Conservation (phyloP, 2,113 vertebrate genomes). For the Misgurnus mizolepis region DNA sequence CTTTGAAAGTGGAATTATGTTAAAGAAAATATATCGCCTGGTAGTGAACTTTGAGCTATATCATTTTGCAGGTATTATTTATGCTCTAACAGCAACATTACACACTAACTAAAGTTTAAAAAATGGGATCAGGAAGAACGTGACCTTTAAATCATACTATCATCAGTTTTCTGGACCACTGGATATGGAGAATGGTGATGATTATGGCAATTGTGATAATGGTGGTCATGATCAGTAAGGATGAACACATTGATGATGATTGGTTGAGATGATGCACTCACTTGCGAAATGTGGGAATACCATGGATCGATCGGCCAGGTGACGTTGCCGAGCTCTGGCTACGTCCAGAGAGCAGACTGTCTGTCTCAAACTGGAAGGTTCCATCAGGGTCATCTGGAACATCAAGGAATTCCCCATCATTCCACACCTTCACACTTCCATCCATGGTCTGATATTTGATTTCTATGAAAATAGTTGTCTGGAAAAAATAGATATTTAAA, state of each 20-base stretch:
- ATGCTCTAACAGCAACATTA: too few species aligned
- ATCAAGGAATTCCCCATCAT: slow-evolving; percentile 87
- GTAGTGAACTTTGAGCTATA: too few species aligned
- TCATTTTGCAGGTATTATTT: too few species aligned
- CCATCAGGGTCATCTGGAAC: slow-evolving; percentile 82
- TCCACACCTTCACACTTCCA: slow-evolving; percentile 79
- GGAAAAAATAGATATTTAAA: slow-evolving; percentile 49
- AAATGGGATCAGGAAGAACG: too few species aligned
- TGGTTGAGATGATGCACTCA: slow-evolving; percentile 64
- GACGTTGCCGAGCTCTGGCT: slow-evolving; percentile 72
- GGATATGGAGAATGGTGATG: neutral
- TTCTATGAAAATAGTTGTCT: slow-evolving; percentile 87
- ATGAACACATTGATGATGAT: neutral
- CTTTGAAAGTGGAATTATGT: too few species aligned
- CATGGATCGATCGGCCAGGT: slow-evolving; percentile 72
- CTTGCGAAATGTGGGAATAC: slow-evolving; percentile 84
- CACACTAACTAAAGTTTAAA: too few species aligned
- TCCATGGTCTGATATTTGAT: slow-evolving; percentile 87
- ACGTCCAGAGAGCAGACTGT: slow-evolving; percentile 83
- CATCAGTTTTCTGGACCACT: too few species aligned
- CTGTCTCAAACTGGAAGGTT: slow-evolving; percentile 81
- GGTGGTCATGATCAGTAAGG: neutral
- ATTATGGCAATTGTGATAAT: neutral
- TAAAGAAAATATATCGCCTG: too few species aligned
- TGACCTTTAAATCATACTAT: too few species aligned